Base-by-base conservation (phyloP, 2,888 invertebrate genomes). In the Conops quadrifasciatus region DNA sequence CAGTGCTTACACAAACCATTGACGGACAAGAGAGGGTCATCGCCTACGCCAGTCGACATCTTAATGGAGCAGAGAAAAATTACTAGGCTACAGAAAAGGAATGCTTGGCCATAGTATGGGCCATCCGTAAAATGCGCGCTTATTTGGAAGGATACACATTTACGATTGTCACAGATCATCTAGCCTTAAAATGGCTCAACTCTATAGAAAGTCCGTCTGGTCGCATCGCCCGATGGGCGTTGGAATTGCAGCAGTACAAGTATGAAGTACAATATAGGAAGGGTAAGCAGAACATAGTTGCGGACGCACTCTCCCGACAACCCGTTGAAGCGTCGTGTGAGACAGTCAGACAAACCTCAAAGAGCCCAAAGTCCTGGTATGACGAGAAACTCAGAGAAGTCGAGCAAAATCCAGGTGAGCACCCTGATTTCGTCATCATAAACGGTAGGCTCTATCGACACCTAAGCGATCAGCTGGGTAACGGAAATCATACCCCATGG, bases 81-180 rank as follows among this genome's bases (percentile, higher is more conserved):
- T 56, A 56, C 19, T 21, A 16, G 53, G 53, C 53, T 21, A 56
- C 53, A 56, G 53, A 56, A 2, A 56, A 49, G n/a, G 49, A 49
- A n/a, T 36, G 36, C 36, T 36, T 36, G 36, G 36, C 36, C 9
- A 36, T 36, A 36, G 4, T 36, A 36, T 36, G 36, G 36, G 36
- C 36, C 9, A 36, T 36, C 36, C 36, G 36, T 4, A 36, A 36
- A 36, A 36, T 36, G 36, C 36, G 36, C 9, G 36, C 36, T 36
- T 36, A 36, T 36, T 36, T 36, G 9, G 36, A 36, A 9, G 36
- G 36, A 4, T 36, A 36, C 36, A 36, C 36, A 36, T 36, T 36
- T 7, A 36, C 36, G 9, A 36, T 36, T 9, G 36, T 36, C 36
- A 36, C 36, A 9, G 36, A 36, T 9, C 36, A 9, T 9, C 9